A percentile compares a stretch with the other conserved stretches of the same genome.
These are phyloP conservation scores for Pterois miles DNA, from an alignment of 2,797 vertebrate genomes.

Conservation along the genomic window DNA sequence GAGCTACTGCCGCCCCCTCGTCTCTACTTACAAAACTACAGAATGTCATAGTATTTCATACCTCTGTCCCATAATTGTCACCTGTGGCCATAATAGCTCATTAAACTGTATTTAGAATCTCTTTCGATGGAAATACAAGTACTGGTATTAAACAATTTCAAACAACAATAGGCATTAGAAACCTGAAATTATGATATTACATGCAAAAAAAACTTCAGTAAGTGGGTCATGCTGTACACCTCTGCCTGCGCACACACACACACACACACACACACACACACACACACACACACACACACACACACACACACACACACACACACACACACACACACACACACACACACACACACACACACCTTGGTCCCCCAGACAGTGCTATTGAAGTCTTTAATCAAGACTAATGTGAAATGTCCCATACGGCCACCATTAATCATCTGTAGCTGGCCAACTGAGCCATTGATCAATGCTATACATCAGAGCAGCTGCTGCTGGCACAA, in stretches of 20 bases:
- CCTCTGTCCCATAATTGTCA: background rate
- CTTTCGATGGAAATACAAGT: background rate
- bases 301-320: background rate
- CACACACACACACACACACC: constrained; percentile 2
- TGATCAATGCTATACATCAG: constrained; percentile 70
- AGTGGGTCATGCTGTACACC: constrained; percentile 7
- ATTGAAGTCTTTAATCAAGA: constrained; percentile 77
- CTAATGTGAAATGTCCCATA: constrained; percentile 73
- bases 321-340: background rate
- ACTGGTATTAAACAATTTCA: background rate
- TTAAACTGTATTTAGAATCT: background rate
- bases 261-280: background rate
- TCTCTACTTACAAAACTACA: background rate
- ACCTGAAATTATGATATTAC: background rate
- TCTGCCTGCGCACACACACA: background rate
- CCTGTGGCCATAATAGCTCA: background rate
- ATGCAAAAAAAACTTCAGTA: background rate
- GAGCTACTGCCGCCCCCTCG: no score
- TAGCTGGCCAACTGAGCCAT: constrained; percentile 57
- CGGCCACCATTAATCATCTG: constrained; percentile 70
- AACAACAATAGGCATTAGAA: background rate
- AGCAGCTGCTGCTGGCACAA: constrained; percentile 50
- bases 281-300: constrained; percentile 10
- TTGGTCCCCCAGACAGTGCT: constrained; percentile 44
- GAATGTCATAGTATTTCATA: background rate